Percentiles rank a stretch among this genome's conserved stretches.
Conservation (phyloP, 2,113 vertebrate species). For the Scortum barcoo region DNA sequence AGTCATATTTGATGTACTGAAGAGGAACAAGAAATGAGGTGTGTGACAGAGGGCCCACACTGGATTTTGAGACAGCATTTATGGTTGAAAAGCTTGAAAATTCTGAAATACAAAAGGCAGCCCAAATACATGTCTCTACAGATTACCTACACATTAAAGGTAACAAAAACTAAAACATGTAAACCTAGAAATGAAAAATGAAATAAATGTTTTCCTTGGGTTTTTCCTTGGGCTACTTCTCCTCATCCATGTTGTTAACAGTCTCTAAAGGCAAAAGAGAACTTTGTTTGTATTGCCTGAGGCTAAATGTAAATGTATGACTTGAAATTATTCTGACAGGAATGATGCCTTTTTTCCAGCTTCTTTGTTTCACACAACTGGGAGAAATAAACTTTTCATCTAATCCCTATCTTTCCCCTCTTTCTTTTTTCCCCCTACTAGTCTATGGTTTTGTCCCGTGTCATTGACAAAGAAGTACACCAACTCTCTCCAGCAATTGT, state of each 20-base stretch:
- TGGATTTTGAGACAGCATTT: slow-evolving; percentile 11
- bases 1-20: not conserved
- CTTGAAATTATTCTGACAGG: slow-evolving; percentile 39
- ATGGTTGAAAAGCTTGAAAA: no score
- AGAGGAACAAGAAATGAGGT: not conserved
- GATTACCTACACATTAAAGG: not conserved
- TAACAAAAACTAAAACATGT: not conserved
- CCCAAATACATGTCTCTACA: not conserved
- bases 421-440: slow-evolving; percentile 6
- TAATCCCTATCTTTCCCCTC: slow-evolving; percentile 45
- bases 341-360: slow-evolving; percentile 32
- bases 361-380: slow-evolving; percentile 51
- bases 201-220: not conserved
- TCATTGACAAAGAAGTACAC: slow-evolving; percentile 58
- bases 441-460: slow-evolving; percentile 39
- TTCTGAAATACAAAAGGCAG: not conserved
- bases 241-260: not conserved
- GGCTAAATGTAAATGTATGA: slow-evolving; percentile 45
- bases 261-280: slow-evolving; percentile 10
- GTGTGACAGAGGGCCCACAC: not conserved
- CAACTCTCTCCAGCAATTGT: slow-evolving; percentile 54
- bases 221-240: slow-evolving; percentile 31
- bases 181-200: not conserved
- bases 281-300: slow-evolving; percentile 32
- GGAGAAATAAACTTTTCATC: slow-evolving; percentile 57